Percentiles rank a stretch among this genome's conserved stretches.
Conservation (phyloP, 2,113 vertebrate species). For the Pollachius pollachius region DNA sequence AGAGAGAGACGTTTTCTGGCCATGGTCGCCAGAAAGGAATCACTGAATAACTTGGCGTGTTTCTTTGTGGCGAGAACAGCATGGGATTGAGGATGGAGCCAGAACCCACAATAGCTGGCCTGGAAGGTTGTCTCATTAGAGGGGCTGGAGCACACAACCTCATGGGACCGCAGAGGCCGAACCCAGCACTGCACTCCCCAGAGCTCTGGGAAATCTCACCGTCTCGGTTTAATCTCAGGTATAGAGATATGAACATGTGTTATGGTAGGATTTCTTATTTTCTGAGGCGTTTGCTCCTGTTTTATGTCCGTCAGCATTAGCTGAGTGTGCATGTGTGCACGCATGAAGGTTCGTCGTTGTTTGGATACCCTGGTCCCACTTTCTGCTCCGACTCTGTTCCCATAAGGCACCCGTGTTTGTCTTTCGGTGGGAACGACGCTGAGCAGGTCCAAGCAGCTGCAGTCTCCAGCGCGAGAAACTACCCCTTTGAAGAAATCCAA, state of each 20-base stretch:
- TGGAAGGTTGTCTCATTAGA: conserved; percentile 76
- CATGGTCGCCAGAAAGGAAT: conserved; percentile 69
- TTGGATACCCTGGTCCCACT: conserved; percentile 13
- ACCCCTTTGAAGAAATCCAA: conserved; percentile 50
- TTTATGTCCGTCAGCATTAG: neutral
- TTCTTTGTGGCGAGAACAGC: conserved; percentile 73
- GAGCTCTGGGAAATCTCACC: conserved; percentile 40
- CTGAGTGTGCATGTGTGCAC: neutral
- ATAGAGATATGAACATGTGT: conserved; percentile 29
- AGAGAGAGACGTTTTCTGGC: conserved; percentile 38
- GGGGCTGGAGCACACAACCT: conserved; percentile 56
- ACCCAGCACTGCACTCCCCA: conserved; percentile 23
- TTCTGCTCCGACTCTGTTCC: conserved; percentile 13
- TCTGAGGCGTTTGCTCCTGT: neutral
- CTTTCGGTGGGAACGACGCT: conserved; percentile 37
- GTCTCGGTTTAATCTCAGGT: conserved; percentile 50
- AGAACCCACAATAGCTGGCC: conserved; percentile 73
- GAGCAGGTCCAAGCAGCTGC: conserved; percentile 40
- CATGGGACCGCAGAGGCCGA: conserved; percentile 47
- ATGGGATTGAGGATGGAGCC: conserved; percentile 64
- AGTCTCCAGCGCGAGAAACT: conserved; percentile 41
- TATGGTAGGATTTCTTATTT: neutral
- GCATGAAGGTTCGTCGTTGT: conserved; percentile 31
- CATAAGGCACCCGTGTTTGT: conserved; percentile 11
- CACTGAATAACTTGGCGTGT: conserved; percentile 71